A percentile compares a stretch with the other conserved stretches of the same genome.
These are phyloP conservation scores for Lagria hirta DNA, from an alignment of 2,888 invertebrate genomes.

Conservation along the genomic window DNA sequence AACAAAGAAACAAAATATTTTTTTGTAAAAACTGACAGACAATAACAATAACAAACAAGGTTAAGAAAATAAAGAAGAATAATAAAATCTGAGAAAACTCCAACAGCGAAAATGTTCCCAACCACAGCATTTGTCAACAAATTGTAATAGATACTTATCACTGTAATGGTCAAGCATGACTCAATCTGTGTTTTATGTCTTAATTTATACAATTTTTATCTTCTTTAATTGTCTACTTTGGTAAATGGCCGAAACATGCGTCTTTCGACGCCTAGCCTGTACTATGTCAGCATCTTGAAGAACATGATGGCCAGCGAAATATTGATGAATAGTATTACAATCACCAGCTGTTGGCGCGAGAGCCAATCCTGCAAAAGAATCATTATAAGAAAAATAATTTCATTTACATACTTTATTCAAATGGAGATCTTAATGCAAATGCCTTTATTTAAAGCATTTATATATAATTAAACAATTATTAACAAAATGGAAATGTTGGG, in stretches of 20 bases:
- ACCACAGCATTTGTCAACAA: conserved; percentile 44
- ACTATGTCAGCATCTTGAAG: conserved; percentile 94
- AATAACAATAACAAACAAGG: conserved; percentile 39
- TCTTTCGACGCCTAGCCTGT: conserved; percentile 56
- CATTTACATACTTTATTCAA: not conserved
- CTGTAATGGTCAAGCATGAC: conserved; percentile 23
- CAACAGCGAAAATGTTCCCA: conserved; percentile 51
- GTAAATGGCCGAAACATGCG: conserved; percentile 29
- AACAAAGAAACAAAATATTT: conserved; percentile 17
- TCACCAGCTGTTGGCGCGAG: conserved; percentile 91
- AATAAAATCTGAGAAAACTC: conserved; percentile 52
- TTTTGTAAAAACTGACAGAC: conserved; percentile 3
- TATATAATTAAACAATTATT: no score
- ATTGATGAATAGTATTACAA: conserved; percentile 91
- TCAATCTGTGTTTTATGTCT: conserved; percentile 33
- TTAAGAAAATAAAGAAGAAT: conserved; percentile 40
- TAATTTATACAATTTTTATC: conserved; percentile 18
- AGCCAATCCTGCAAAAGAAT: conserved; percentile 94
- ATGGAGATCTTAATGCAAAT: not conserved
- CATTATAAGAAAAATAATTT: not conserved
- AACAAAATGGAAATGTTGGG: no score
- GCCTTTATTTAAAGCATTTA: no score
- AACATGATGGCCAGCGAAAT: conserved; percentile 93
- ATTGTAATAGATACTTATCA: conserved; percentile 34
- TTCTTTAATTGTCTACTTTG: conserved; percentile 22